Evolutionary conservation across 2,113 vertebrate genomes (phyloP).

Genomic region (Riparia riparia): DNA sequence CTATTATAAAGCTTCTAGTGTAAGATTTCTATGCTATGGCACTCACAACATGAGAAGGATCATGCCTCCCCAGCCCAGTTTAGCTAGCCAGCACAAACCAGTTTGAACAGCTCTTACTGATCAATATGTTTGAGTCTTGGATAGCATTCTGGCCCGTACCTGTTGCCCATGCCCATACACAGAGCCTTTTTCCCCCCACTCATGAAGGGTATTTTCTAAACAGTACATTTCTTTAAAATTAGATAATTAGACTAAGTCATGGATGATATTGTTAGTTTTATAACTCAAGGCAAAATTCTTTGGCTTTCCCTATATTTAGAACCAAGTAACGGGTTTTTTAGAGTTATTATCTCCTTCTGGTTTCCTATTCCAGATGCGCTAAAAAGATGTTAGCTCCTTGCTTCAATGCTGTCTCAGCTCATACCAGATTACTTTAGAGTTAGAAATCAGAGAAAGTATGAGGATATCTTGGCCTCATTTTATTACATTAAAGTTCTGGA

Average conservation of each 20-base stretch:
- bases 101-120: fast-evolving
- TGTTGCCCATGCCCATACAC: neutral
- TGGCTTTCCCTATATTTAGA: neutral
- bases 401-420: neutral
- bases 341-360: neutral
- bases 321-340: neutral
- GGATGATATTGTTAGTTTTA: neutral
- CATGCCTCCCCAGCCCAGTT: neutral
- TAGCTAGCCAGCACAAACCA: neutral
- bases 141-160: neutral
- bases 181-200: fast-evolving
- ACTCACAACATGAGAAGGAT: neutral
- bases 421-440: neutral
- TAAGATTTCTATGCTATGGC: neutral
- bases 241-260: neutral
- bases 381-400: neutral
- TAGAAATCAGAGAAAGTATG: neutral
- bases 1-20: neutral
- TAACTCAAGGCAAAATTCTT: neutral
- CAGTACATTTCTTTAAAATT: neutral
- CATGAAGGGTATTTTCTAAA: neutral
- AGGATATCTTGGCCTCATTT: neutral
- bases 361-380: neutral
- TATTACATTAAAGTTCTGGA: neutral
- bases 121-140: neutral